Conservation (phyloP, 2,888 invertebrate species). For the Scelioninae gen. 2 region DNA sequence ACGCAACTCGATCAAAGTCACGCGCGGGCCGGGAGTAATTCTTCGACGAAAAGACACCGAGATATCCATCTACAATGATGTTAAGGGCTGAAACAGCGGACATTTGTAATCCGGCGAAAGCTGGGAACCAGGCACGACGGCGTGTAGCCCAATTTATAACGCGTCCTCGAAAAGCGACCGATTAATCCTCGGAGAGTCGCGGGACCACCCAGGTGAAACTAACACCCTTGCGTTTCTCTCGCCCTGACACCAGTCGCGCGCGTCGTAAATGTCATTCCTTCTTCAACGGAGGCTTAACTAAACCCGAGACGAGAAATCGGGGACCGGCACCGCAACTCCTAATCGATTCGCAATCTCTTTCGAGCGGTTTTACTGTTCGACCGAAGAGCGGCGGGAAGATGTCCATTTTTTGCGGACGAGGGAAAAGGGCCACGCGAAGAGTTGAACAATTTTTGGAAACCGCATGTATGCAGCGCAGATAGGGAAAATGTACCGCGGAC, state of each 20-base stretch:
- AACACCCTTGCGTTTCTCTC: conserved; percentile 70
- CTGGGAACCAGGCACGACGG: conserved; percentile 62
- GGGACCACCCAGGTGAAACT: conserved; percentile 74
- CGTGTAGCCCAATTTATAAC: conserved; percentile 73
- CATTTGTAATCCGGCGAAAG: conserved; percentile 73
- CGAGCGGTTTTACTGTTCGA: conserved; percentile 14
- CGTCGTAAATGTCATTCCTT: conserved; percentile 70
- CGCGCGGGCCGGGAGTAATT: conserved; percentile 62
- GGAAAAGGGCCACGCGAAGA: too few species aligned
- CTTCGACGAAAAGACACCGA: conserved; percentile 63
- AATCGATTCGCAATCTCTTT: conserved; percentile 40
- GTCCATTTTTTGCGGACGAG: too few species aligned
- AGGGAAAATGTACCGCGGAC: too few species aligned
- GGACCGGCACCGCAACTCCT: conserved; percentile 33
- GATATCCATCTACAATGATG: conserved; percentile 73
- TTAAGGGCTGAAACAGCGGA: conserved; percentile 70
- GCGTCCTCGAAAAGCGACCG: conserved; percentile 71
- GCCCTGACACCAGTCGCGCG: conserved; percentile 69
- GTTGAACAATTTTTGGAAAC: too few species aligned
- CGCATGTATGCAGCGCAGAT: too few species aligned
- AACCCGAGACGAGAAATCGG: conserved; percentile 57
- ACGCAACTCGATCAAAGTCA: conserved; percentile 71
- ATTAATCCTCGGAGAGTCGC: conserved; percentile 73
- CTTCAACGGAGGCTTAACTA: conserved; percentile 66
- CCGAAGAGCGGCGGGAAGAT: too few species aligned